These are phyloP conservation scores for Cantharis lateralis DNA, from an alignment of 2,888 invertebrate species.

Conservation along the genomic window DNA sequence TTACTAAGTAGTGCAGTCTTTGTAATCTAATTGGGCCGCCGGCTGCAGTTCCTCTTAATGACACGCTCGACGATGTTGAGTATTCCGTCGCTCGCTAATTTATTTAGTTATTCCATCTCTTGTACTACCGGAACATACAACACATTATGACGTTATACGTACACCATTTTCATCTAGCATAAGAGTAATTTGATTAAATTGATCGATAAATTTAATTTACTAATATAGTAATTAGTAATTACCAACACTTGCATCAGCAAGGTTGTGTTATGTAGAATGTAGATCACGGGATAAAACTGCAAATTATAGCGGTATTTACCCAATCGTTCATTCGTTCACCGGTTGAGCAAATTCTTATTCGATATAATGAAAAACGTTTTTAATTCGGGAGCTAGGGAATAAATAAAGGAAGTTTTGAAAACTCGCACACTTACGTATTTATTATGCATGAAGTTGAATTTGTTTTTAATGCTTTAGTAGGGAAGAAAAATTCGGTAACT, in stretches of 20 bases:
- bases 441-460: background rate
- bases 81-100: conserved; percentile 41
- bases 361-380: background rate
- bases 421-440: background rate
- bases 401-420: background rate
- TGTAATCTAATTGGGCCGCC: conserved; percentile 56
- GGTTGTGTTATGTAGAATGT: background rate
- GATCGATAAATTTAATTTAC: background rate
- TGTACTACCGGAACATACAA: conserved; percentile 13
- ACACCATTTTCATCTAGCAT: background rate
- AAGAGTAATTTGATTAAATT: background rate
- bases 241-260: background rate
- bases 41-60: conserved; percentile 54
- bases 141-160: conserved; percentile 10
- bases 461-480: background rate
- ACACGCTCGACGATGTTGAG: conserved; percentile 50
- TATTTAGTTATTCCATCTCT: conserved; percentile 25
- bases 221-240: background rate
- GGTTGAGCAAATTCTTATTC: background rate
- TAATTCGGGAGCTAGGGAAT: background rate
- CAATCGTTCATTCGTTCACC: background rate
- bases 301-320: background rate
- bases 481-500: background rate
- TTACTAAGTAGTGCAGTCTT: background rate
- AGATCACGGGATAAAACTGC: background rate